Percentiles rank a stretch among this genome's conserved stretches.
Conservation (phyloP, 2,113 vertebrate species). For the Pedetes capensis region DNA sequence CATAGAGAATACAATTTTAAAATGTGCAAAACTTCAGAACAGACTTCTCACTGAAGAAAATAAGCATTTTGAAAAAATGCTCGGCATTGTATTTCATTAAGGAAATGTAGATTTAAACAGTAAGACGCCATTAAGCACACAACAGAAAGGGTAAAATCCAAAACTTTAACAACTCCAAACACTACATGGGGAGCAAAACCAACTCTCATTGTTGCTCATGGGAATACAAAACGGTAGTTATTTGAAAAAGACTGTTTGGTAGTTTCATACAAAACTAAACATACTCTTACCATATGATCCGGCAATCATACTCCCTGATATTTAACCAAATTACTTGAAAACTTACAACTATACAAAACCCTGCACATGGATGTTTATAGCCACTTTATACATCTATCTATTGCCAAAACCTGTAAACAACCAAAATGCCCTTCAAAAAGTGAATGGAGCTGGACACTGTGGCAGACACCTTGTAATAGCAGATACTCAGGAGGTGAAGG, state of each 20-base stretch:
- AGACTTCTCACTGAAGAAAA: neutral
- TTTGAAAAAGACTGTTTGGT: neutral
- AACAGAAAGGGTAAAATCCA: neutral
- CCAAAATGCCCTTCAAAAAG: neutral
- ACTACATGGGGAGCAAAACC: neutral
- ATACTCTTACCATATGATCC: neutral
- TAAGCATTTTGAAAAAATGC: neutral
- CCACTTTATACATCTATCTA: neutral
- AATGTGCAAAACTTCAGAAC: neutral
- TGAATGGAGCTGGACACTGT: neutral
- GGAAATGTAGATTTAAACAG: constrained; percentile 1
- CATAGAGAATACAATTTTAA: neutral
- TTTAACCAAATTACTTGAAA: neutral
- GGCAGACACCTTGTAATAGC: too few species aligned
- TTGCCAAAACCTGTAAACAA: neutral
- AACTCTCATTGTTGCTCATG: neutral
- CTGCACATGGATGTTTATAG: neutral
- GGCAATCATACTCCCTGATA: neutral
- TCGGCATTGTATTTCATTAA: neutral
- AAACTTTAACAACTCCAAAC: neutral
- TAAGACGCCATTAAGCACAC: neutral
- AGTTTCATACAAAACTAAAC: neutral
- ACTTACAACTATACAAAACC: neutral
- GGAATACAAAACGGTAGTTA: neutral
- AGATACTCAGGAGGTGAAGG: too few species aligned